Conservation (phyloP, 2,113 vertebrate genomes). For the Maccullochella peelii region DNA sequence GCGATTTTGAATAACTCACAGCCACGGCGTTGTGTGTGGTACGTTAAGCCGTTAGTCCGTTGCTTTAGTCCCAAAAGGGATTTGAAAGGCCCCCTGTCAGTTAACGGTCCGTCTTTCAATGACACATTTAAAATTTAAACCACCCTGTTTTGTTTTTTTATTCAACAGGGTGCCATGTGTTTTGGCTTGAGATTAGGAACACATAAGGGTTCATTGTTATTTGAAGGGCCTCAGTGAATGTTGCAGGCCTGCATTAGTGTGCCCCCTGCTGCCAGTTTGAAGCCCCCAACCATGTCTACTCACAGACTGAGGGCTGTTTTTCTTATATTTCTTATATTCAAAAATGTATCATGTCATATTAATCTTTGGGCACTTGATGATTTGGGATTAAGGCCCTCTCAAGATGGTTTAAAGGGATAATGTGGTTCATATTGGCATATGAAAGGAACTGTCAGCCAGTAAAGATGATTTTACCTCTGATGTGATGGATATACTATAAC, state of each 20-base stretch:
- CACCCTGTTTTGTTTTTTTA: constrained; percentile 22
- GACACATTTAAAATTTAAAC: constrained; percentile 78
- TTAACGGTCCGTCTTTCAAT: constrained; percentile 61
- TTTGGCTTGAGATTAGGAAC: constrained; percentile 38
- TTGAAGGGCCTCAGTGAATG: constrained; percentile 6
- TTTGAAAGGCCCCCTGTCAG: constrained; percentile 51
- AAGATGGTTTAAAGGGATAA: not conserved
- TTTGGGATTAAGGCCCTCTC: not conserved
- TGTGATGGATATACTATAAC: not conserved
- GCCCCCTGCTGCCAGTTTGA: constrained; percentile 73
- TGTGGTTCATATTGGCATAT: not conserved
- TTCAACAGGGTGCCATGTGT: constrained; percentile 45
- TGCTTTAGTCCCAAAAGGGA: constrained; percentile 49
- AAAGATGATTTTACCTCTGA: not conserved
- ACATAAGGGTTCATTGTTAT: constrained; percentile 41
- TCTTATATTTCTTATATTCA: not conserved
- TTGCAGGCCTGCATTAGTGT: constrained; percentile 56
- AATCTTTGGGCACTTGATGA: not conserved
- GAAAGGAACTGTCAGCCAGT: not conserved
- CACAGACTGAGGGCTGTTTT: not conserved
- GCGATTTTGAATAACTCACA: constrained; percentile 64
- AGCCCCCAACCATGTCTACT: not conserved
- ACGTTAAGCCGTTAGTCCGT: constrained; percentile 62
- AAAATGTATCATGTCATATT: not conserved
- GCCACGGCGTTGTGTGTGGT: constrained; percentile 53